Evolutionary conservation across 1,140 invertebrate species (phyloP).

Genomic region (Ylistrum balloti): DNA sequence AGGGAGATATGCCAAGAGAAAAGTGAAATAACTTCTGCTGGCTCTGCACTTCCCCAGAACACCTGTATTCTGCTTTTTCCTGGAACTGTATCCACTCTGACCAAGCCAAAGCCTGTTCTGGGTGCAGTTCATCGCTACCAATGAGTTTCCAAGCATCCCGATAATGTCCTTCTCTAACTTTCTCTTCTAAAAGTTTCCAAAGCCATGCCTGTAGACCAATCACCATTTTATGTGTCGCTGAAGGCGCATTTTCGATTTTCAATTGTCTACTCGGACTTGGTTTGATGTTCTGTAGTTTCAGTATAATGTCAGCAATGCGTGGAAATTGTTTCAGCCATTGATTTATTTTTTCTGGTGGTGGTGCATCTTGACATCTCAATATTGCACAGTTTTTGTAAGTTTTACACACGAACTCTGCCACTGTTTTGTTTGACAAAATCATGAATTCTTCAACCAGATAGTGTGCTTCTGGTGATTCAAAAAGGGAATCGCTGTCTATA

Average conservation of each 20-base stretch:
- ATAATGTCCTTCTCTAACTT: background rate
- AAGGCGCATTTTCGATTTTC: background rate
- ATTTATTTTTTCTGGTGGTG: slow-evolving; percentile 43
- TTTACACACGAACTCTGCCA: slow-evolving; percentile 41
- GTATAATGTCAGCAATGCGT: slow-evolving; percentile 44
- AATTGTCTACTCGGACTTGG: background rate
- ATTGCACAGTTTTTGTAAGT: slow-evolving; percentile 52
- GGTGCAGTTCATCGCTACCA: slow-evolving; percentile 53
- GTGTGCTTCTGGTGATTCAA: slow-evolving; percentile 73
- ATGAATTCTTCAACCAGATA: slow-evolving; percentile 74
- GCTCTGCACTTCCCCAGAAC: slow-evolving; percentile 44
- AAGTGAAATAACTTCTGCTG: slow-evolving; percentile 60
- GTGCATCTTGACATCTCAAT: slow-evolving; percentile 50
- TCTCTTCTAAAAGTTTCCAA: slow-evolving; percentile 43
- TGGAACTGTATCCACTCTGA: slow-evolving; percentile 60
- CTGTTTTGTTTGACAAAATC: slow-evolving; percentile 54
- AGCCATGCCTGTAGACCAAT: slow-evolving; percentile 54
- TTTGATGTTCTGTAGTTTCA: slow-evolving; percentile 41
- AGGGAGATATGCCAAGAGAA: slow-evolving; percentile 62
- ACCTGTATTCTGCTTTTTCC: slow-evolving; percentile 56
- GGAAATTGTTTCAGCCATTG: slow-evolving; percentile 43
- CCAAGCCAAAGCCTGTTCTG: slow-evolving; percentile 52
- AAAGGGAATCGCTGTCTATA: slow-evolving; percentile 56
- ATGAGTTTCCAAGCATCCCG: slow-evolving; percentile 45
- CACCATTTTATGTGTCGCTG: background rate